phyloP scores from a whole-genome alignment of 2,797 vertebrate genomes.

The Liparis tanakae region DNA sequence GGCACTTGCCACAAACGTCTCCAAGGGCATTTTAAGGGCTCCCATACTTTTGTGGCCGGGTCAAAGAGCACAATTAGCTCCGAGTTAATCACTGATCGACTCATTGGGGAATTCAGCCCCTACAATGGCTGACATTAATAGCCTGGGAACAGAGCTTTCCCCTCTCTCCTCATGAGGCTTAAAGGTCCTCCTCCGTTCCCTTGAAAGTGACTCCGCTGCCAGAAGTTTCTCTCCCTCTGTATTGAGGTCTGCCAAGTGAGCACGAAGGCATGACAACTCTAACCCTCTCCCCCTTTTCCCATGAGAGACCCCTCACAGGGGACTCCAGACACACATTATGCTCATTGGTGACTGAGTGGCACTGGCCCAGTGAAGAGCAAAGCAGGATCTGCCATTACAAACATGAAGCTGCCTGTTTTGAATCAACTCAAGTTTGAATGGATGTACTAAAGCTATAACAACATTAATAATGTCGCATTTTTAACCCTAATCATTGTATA shows the following conservation, averaged over 20 bases:
- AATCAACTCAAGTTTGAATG: constrained; percentile 2
- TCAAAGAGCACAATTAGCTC: constrained; percentile 82
- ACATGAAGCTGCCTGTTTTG: constrained; percentile 11
- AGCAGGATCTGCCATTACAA: constrained; percentile 10
- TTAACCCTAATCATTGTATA: neutral
- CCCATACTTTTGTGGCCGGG: constrained; percentile 70
- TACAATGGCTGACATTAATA: constrained; percentile 84
- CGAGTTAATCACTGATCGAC: constrained; percentile 83
- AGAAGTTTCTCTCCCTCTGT: constrained; percentile 67
- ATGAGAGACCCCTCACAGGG: constrained; percentile 57
- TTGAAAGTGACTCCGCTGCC: constrained; percentile 67
- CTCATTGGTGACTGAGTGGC: constrained; percentile 37
- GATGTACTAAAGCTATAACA: constrained; percentile 3
- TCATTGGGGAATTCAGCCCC: constrained; percentile 81
- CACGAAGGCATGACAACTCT: constrained; percentile 63
- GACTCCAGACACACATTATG: constrained; percentile 41
- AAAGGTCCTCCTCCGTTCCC: constrained; percentile 70
- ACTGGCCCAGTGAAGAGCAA: constrained; percentile 16
- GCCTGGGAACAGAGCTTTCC: constrained; percentile 84
- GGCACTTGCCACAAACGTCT: constrained; percentile 64
- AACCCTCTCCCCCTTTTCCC: constrained; percentile 62
- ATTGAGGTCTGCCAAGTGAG: constrained; percentile 60
- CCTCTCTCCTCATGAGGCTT: constrained; percentile 62
- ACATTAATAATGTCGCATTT: neutral
- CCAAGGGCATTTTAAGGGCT: constrained; percentile 70